A percentile compares a stretch with the other conserved stretches of the same genome.
Conservation (phyloP, 2,113 vertebrate genomes). For the Apodemus sylvaticus region DNA sequence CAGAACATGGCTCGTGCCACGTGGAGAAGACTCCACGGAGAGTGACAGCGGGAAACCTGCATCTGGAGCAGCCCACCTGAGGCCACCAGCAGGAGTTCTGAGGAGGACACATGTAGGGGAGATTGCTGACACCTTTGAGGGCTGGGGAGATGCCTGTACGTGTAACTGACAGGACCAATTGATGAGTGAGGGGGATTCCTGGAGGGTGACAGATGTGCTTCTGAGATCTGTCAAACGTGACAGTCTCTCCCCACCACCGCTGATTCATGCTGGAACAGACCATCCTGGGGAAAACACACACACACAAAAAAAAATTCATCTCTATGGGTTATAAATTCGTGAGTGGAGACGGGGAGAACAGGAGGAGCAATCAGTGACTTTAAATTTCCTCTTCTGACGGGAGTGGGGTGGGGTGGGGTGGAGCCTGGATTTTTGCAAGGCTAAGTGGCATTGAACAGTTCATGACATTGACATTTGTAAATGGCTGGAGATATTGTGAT, state of each 20-base stretch:
- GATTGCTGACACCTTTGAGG: background rate
- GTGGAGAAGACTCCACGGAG: background rate
- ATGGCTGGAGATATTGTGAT: background rate
- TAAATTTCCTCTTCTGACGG: background rate
- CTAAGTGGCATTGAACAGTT: slow-evolving; percentile 5
- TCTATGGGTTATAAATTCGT: slow-evolving; percentile 57
- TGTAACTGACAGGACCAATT: slow-evolving; percentile 54
- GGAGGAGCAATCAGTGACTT: background rate
- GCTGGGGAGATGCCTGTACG: background rate
- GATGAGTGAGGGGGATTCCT: slow-evolving; percentile 55
- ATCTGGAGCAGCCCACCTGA: background rate
- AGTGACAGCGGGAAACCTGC: background rate
- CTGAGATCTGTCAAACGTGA: slow-evolving; percentile 50
- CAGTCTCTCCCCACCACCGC: slow-evolving; percentile 47
- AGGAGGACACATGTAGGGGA: background rate
- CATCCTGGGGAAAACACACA: background rate
- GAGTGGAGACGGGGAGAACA: background rate
- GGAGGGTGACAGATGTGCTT: slow-evolving; percentile 58
- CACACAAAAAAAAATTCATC: background rate
- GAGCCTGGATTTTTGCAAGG: slow-evolving; percentile 20
- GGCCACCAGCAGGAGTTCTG: background rate
- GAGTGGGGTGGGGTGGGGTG: background rate
- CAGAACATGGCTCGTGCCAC: background rate
- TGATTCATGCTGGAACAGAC: slow-evolving; percentile 56
- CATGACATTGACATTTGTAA: slow-evolving; percentile 33